phyloP scores from a whole-genome alignment of 2,797 vertebrate species.

The Epinephelus coioides region DNA sequence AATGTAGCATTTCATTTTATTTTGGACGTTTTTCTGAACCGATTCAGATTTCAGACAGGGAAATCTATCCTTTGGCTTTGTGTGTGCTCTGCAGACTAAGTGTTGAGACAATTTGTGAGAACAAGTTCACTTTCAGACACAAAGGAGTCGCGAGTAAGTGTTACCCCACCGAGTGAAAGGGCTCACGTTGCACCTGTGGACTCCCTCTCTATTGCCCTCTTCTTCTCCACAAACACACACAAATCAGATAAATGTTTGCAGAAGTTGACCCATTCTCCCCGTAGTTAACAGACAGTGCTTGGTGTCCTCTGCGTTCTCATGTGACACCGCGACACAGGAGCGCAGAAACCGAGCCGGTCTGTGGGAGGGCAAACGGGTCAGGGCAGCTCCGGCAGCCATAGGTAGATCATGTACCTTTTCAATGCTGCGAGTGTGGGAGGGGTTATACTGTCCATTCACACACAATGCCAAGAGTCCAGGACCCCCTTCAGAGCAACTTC shows the following conservation, averaged over 20 bases:
- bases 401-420: slow-evolving; percentile 74
- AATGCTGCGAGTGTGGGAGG: slow-evolving; percentile 48
- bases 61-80: slow-evolving; percentile 16
- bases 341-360: slow-evolving; percentile 77
- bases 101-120: slow-evolving; percentile 68
- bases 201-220: slow-evolving; percentile 26
- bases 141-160: slow-evolving; percentile 45
- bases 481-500: slow-evolving; percentile 64
- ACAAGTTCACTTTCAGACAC: slow-evolving; percentile 68
- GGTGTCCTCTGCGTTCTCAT: slow-evolving; percentile 58
- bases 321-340: slow-evolving; percentile 73
- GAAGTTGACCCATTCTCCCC: slow-evolving; percentile 1
- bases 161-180: slow-evolving; percentile 46
- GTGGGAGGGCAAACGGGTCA: slow-evolving; percentile 67
- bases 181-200: slow-evolving; percentile 60
- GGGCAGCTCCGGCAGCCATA: slow-evolving; percentile 57
- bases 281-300: slow-evolving; percentile 38
- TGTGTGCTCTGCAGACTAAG: slow-evolving; percentile 27
- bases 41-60: neutral
- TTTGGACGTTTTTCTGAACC: neutral
- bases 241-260: slow-evolving; percentile 13
- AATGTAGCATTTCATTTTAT: neutral
- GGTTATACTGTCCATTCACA: slow-evolving; percentile 54
- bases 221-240: neutral
- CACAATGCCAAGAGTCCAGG: slow-evolving; percentile 61